Evolutionary conservation across 2,888 invertebrate species (phyloP).

Genomic region (Drosophila paucipuncta): DNA sequence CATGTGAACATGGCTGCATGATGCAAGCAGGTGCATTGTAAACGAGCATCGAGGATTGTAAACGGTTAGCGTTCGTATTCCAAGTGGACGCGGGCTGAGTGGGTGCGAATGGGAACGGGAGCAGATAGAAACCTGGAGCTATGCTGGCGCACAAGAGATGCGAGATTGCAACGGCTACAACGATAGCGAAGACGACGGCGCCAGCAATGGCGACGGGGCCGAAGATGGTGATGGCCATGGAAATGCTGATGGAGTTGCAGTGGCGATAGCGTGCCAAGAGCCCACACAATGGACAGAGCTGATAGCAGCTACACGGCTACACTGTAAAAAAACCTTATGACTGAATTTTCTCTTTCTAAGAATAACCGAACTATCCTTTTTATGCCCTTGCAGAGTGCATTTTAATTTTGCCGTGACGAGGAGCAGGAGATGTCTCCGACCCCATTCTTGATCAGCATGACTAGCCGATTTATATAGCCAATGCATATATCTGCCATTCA

Average conservation of each 20-base stretch:
- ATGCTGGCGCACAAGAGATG: constrained; percentile 22
- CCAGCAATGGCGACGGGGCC: neutral
- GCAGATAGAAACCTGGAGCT: constrained; percentile 1
- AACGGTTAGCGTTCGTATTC: constrained; percentile 62
- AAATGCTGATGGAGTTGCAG: neutral
- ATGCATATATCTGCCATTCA: neutral
- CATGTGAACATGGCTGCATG: constrained; percentile 42
- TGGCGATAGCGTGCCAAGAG: constrained; percentile 57
- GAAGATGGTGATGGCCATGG: neutral
- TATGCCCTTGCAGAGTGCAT: neutral
- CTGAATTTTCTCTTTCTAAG: neutral
- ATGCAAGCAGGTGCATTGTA: constrained; percentile 33
- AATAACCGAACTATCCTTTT: rapidly evolving
- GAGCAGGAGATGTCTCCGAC: neutral
- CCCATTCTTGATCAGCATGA: neutral
- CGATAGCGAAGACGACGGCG: neutral
- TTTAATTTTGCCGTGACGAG: neutral
- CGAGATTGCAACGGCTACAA: constrained; percentile 20
- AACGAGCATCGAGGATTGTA: constrained; percentile 48
- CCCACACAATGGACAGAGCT: constrained; percentile 64
- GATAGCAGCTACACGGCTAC: constrained; percentile 31
- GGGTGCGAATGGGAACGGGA: neutral
- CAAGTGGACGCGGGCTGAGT: constrained; percentile 33
- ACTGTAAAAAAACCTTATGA: neutral
- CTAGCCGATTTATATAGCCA: neutral